A percentile compares a stretch with the other conserved stretches of the same genome.
phyloP scores from a whole-genome alignment of 2,888 invertebrate genomes.

The Watsonalla cultraria region DNA sequence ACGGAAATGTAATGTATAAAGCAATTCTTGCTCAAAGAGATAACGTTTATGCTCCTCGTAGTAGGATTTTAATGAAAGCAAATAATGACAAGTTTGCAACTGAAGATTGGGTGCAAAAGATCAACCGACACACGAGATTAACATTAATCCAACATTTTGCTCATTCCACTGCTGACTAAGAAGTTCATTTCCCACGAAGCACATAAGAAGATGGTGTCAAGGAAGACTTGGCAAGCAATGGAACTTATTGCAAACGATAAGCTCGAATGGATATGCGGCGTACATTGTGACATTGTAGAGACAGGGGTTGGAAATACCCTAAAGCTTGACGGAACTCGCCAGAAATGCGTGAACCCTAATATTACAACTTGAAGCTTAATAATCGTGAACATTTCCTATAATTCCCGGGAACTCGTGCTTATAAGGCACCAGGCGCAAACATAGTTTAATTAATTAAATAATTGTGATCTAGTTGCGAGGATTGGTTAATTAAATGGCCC shows the following conservation, averaged over 20 bases:
- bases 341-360: conserved; percentile 25
- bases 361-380: conserved; percentile 27
- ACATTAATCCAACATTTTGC: neutral
- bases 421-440: conserved; percentile 26
- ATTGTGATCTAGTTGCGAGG: conserved; percentile 33
- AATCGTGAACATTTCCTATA: conserved; percentile 41
- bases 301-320: conserved; percentile 4
- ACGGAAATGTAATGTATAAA: too few species aligned
- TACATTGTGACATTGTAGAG: neutral
- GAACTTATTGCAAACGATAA: neutral
- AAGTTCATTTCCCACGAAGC: neutral
- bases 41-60: too few species aligned
- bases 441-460: conserved; percentile 40
- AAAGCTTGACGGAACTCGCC: conserved; percentile 21
- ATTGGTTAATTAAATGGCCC: conserved; percentile 4
- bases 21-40: too few species aligned
- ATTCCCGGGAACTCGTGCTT: conserved; percentile 33
- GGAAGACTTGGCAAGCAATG: neutral
- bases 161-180: too few species aligned
- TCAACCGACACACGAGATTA: conserved; percentile 15
- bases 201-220: neutral
- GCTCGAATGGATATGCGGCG: neutral
- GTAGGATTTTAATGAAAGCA: too few species aligned
- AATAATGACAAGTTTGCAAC: conserved; percentile 20
- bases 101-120: conserved; percentile 30